phyloP scores from a whole-genome alignment of 2,888 invertebrate genomes.

The Hypolimnas misippus region DNA sequence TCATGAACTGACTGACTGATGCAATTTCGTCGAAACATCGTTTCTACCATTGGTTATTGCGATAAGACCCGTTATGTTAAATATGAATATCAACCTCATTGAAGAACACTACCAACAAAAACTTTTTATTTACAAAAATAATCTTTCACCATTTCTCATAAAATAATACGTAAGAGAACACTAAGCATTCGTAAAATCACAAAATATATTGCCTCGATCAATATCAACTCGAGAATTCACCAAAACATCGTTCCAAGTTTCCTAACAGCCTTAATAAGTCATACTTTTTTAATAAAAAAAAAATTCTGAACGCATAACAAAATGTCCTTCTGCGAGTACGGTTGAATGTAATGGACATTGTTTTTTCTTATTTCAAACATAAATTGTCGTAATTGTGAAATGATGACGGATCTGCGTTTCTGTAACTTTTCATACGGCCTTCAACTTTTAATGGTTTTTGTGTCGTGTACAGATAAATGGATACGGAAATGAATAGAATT shows the following conservation, averaged over 20 bases:
- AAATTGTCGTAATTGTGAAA: too few relatives aligned
- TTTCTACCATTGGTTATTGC: too few relatives aligned
- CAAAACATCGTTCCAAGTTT: slow-evolving; percentile 33
- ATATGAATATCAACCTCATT: background rate
- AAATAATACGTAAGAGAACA: background rate
- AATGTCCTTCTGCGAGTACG: background rate
- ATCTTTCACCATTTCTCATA: background rate
- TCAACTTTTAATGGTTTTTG: too few relatives aligned
- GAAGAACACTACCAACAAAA: background rate
- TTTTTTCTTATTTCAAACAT: too few relatives aligned
- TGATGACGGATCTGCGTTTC: too few relatives aligned
- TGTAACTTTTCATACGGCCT: too few relatives aligned
- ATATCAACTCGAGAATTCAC: slow-evolving; percentile 22
- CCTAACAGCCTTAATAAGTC: slow-evolving; percentile 47
- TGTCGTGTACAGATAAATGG: too few relatives aligned
- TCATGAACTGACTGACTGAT: too few relatives aligned
- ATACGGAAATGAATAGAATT: too few relatives aligned
- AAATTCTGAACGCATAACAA: slow-evolving; percentile 40
- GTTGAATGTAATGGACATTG: too few relatives aligned
- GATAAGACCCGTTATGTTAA: too few relatives aligned
- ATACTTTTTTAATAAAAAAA: slow-evolving; percentile 47
- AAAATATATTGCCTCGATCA: slow-evolving; percentile 24
- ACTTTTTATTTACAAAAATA: background rate
- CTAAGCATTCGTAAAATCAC: background rate
- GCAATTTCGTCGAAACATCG: too few relatives aligned